Conservation (phyloP, 2,797 vertebrate genomes). For the Chlorospingus flavigularis region DNA sequence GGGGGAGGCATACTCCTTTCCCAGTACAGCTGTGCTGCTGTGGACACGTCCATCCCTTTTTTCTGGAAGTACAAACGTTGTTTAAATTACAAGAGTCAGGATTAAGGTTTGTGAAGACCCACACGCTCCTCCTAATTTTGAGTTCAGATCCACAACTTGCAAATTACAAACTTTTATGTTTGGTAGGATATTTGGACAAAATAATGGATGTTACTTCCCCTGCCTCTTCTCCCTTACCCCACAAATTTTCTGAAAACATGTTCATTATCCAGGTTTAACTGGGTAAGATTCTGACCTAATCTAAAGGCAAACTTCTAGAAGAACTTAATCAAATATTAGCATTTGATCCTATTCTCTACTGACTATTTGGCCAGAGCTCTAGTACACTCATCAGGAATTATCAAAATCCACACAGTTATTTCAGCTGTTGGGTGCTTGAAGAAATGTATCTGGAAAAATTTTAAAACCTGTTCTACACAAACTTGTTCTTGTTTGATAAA, state of each 20-base stretch:
- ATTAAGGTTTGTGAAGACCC: not conserved
- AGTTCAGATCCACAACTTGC: not conserved
- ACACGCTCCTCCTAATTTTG: not conserved
- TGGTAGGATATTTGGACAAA: not conserved
- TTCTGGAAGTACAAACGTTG: not conserved
- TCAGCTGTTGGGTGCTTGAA: not conserved
- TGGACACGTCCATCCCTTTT: not conserved
- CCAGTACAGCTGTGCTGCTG: not conserved
- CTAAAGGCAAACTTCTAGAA: not conserved
- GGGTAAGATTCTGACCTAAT: not conserved
- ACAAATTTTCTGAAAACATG: not conserved
- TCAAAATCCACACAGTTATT: not conserved
- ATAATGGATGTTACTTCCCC: not conserved
- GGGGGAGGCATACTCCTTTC: not conserved
- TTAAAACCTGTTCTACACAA: not conserved
- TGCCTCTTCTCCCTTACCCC: accelerated
- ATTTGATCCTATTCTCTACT: not conserved
- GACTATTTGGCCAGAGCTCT: not conserved
- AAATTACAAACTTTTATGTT: not conserved
- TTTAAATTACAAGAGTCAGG: accelerated
- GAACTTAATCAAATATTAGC: not conserved
- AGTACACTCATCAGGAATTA: not conserved
- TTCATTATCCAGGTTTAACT: not conserved
- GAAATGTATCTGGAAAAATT: not conserved
- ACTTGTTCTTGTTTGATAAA: not conserved